Evolutionary conservation across 2,113 vertebrate genomes (phyloP).

Genomic region (Paralichthys olivaceus): DNA sequence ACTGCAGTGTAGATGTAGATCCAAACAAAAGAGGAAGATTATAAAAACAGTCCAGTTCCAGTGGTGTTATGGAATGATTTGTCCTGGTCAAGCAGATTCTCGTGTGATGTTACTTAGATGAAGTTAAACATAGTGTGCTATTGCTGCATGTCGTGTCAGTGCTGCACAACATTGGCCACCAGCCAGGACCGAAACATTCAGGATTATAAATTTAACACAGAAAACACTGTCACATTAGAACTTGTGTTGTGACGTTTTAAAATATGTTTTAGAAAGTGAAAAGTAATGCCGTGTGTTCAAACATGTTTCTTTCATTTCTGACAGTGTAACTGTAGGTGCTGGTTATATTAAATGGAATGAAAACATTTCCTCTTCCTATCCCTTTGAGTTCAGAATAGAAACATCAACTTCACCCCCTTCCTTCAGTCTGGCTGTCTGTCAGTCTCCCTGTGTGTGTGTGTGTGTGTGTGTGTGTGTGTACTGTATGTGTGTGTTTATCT

Average conservation of each 20-base stretch:
- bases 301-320: constrained; percentile 18
- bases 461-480: constrained; percentile 24
- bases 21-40: too few species aligned
- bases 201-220: too few species aligned
- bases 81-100: too few species aligned
- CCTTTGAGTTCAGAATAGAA: constrained; percentile 49
- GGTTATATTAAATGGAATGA: constrained; percentile 35
- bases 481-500: constrained; percentile 37
- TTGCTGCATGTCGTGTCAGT: not conserved
- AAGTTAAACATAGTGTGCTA: not conserved
- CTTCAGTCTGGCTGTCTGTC: constrained; percentile 28
- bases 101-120: too few species aligned
- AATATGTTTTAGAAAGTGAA: not conserved
- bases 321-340: constrained; percentile 17
- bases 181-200: too few species aligned
- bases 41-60: too few species aligned
- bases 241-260: not conserved
- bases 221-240: not conserved
- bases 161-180: not conserved
- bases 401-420: constrained; percentile 24
- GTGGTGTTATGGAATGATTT: too few species aligned
- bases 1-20: too few species aligned
- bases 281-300: constrained; percentile 3
- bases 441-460: constrained; percentile 9
- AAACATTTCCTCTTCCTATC: constrained; percentile 65